Percentiles rank a stretch among this genome's conserved stretches.
Conservation (phyloP, 2,797 vertebrate genomes). For the Cynodonichthys magdalenae region DNA sequence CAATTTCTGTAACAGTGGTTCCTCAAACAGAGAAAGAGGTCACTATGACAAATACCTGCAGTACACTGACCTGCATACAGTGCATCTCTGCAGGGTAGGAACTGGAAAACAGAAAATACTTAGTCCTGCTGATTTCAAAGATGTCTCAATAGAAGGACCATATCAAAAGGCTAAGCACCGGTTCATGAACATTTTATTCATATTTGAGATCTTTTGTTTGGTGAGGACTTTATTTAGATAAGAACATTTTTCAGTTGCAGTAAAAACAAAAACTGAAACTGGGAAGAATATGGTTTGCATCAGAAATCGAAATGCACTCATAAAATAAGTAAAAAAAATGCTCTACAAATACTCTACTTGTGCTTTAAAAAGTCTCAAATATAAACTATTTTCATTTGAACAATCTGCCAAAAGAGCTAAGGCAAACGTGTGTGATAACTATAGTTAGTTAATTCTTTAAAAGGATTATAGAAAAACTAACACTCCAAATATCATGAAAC, state of each 20-base stretch:
- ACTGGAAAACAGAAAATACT: conserved; percentile 4
- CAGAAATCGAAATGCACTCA: background rate
- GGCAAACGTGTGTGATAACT: background rate
- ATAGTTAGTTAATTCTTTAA: background rate
- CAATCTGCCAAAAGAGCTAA: background rate
- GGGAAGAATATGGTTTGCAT: background rate
- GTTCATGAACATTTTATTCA: conserved; percentile 12
- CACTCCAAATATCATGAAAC: background rate
- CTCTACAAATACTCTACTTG: background rate
- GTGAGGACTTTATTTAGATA: conserved; percentile 4
- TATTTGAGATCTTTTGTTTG: background rate
- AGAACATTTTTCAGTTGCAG: background rate
- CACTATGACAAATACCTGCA: conserved; percentile 67
- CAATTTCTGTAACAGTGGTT: conserved; percentile 22
- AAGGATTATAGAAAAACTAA: background rate
- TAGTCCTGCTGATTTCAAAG: conserved; percentile 29
- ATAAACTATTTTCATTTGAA: background rate
- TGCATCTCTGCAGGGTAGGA: conserved; percentile 29
- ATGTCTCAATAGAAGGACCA: conserved; percentile 1
- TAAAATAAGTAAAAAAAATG: background rate
- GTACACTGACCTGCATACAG: conserved; percentile 49
- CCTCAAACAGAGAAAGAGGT: conserved; percentile 50
- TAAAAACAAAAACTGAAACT: background rate
- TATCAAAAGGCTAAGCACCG: background rate
- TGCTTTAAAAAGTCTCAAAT: background rate